These are phyloP conservation scores for Rhincodon typus DNA, from an alignment of 2,797 vertebrate genomes.

Conservation along the genomic window DNA sequence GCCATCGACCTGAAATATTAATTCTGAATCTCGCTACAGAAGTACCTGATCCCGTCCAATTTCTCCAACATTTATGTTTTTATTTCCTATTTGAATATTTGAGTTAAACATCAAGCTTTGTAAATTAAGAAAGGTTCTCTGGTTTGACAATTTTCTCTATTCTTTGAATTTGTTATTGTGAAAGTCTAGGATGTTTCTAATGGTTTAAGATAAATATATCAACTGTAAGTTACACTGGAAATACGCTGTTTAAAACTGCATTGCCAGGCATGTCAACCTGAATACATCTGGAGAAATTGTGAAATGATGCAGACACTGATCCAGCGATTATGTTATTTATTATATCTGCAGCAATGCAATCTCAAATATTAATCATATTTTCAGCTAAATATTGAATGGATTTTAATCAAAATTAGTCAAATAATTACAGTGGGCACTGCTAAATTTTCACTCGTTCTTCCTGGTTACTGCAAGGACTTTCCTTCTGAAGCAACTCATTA, in stretches of 20 bases:
- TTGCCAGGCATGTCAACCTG: not conserved
- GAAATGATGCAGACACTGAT: not conserved
- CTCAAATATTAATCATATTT: not conserved
- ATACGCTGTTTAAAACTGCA: not conserved
- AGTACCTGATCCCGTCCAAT: too few relatives aligned
- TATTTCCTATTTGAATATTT: not conserved
- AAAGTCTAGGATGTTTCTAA: not conserved
- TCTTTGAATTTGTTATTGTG: not conserved
- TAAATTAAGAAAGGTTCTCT: not conserved
- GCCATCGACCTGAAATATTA: too few relatives aligned
- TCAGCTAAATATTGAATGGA: not conserved
- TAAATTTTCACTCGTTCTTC: not conserved
- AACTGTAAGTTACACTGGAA: not conserved
- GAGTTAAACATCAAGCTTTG: not conserved
- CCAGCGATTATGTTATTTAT: not conserved
- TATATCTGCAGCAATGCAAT: not conserved
- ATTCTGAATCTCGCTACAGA: too few relatives aligned
- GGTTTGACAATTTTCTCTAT: not conserved
- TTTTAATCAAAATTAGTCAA: not conserved
- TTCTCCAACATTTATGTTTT: too few relatives aligned
- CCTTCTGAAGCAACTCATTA: not conserved
- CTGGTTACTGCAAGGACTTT: not conserved
- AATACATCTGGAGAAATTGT: not conserved
- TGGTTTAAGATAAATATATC: not conserved
- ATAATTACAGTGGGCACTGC: not conserved